A percentile compares a stretch with the other conserved stretches of the same genome.
phyloP scores from a whole-genome alignment of 2,113 vertebrate species.

The Astatoreochromis straeleni region DNA sequence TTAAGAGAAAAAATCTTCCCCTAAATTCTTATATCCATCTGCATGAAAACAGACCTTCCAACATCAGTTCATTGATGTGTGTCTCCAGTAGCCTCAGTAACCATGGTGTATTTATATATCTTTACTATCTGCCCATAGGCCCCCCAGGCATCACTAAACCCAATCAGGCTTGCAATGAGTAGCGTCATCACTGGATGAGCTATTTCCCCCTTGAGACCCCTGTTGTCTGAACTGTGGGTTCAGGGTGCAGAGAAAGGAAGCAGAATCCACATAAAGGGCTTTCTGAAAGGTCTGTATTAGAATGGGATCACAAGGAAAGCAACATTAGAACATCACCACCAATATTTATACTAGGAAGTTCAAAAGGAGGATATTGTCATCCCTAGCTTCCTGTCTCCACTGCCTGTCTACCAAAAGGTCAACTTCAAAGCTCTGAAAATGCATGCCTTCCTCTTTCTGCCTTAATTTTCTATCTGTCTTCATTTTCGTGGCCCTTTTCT shows the following conservation, averaged over 20 bases:
- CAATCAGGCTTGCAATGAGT: constrained; percentile 53
- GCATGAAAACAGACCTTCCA: neutral
- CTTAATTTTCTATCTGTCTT: neutral
- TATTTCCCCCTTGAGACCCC: constrained; percentile 36
- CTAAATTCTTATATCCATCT: neutral
- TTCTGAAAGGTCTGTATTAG: neutral
- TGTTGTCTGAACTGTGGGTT: constrained; percentile 16
- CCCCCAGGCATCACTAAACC: constrained; percentile 44
- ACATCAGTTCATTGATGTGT: neutral
- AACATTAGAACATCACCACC: constrained; percentile 42
- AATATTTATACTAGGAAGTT: constrained; percentile 51
- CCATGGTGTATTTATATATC: constrained; percentile 31
- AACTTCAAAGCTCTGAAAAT: constrained; percentile 1
- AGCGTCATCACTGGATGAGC: constrained; percentile 50
- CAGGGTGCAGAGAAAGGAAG: constrained; percentile 10
- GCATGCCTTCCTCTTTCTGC: neutral
- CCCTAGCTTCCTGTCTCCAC: neutral
- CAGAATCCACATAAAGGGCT: constrained; percentile 44
- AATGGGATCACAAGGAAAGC: constrained; percentile 24
- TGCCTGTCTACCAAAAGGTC: constrained; percentile 6
- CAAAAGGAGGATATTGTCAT: constrained; percentile 39
- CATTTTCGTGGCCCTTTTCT: neutral
- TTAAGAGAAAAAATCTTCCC: neutral
- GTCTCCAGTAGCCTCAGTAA: neutral
- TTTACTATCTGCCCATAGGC: constrained; percentile 24